A percentile compares a stretch with the other conserved stretches of the same genome.
These are phyloP conservation scores for Anthopleura sola DNA, from an alignment of 64 coral and sea anemone species.

Conservation along the genomic window DNA sequence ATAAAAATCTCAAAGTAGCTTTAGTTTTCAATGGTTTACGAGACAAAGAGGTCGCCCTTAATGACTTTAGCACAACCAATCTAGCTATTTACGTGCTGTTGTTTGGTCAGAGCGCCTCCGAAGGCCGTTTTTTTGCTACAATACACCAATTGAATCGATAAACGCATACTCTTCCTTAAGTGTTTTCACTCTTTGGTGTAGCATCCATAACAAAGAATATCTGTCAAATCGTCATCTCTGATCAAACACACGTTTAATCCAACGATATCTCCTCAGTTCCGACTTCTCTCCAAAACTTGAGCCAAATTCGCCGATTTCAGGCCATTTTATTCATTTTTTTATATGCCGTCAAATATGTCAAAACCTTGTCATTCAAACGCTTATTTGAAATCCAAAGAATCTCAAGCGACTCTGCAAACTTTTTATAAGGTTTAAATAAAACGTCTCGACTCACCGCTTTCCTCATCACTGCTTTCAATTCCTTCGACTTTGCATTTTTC, in stretches of 20 bases:
- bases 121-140: neutral
- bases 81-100: neutral
- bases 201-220: neutral
- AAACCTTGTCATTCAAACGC: neutral
- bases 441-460: neutral
- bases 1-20: neutral
- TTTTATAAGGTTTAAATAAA: neutral
- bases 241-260: slow-evolving; percentile 3
- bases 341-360: neutral
- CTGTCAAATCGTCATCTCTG: neutral
- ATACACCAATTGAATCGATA: slow-evolving; percentile 5
- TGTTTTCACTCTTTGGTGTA: neutral
- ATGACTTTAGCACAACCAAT: neutral
- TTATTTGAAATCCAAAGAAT: neutral
- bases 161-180: slow-evolving; percentile 8
- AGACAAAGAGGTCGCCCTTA: neutral
- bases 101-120: neutral
- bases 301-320: neutral
- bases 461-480: neutral
- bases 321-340: neutral
- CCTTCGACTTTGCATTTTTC: slow-evolving; percentile 6
- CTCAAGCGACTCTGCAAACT: neutral
- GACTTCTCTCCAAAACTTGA: neutral
- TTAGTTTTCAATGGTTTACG: neutral
- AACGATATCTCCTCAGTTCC: neutral